phyloP scores from a whole-genome alignment of 1,140 invertebrate genomes.

The Macrobrachium rosenbergii region DNA sequence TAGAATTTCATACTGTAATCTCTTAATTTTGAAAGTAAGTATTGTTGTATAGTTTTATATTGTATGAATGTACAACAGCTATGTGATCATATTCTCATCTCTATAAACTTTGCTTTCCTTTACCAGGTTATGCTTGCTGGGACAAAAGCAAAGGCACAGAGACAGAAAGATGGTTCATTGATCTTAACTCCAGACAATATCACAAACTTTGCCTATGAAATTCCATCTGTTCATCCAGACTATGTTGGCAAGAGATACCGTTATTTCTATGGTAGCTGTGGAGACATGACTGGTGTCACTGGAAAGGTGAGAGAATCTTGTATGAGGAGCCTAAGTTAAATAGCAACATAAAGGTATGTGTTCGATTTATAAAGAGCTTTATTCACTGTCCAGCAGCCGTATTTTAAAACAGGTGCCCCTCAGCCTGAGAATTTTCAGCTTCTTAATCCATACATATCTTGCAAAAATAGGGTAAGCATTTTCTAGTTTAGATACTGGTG shows the following conservation, averaged over 20 bases:
- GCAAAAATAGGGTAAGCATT: no score
- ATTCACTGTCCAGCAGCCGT: no score
- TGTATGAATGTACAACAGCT: conserved; percentile 74
- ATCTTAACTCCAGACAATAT: conserved; percentile 54
- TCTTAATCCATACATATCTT: no score
- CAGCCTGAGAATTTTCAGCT: no score
- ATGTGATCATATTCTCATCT: conserved; percentile 77
- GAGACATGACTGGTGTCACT: conserved; percentile 73
- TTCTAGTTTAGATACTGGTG: no score
- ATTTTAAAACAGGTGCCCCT: no score
- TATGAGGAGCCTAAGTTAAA: not conserved
- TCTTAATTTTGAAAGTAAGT: no score
- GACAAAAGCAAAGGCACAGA: conserved; percentile 54
- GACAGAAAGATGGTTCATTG: conserved; percentile 63
- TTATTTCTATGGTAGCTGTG: conserved; percentile 90
- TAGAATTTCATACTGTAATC: no score
- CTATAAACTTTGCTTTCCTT: not conserved
- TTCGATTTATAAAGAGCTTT: not conserved
- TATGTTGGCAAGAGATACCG: conserved; percentile 79
- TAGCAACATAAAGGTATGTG: no score
- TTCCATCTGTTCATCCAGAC: conserved; percentile 84
- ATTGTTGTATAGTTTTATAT: conserved; percentile 71
- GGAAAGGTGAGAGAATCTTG: conserved; percentile 39
- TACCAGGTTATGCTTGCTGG: conserved; percentile 56
- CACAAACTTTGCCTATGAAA: conserved; percentile 73